Conservation (phyloP, 2,888 invertebrate genomes). For the Drosophila phalerata region DNA sequence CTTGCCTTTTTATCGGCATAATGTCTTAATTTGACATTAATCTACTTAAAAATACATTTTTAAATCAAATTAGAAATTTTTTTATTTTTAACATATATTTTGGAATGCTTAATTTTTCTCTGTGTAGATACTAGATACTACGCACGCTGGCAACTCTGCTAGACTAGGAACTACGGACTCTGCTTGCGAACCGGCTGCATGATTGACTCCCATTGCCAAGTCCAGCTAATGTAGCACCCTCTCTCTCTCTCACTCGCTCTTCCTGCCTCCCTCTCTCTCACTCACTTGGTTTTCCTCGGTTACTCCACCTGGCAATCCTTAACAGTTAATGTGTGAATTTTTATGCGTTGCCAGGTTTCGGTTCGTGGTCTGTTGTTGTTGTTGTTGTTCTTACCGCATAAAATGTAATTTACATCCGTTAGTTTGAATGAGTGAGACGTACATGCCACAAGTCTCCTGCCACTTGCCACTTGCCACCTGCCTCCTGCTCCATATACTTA, state of each 20-base stretch:
- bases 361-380: conserved; percentile 57
- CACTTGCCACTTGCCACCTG: background rate
- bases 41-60: no score
- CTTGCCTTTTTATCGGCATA: no score
- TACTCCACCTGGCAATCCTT: conserved; percentile 56
- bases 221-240: conserved; percentile 31
- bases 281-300: background rate
- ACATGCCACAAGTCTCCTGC: conserved; percentile 12
- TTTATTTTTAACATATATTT: no score
- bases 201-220: conserved; percentile 71
- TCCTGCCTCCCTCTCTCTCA: background rate
- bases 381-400: conserved; percentile 74
- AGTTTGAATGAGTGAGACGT: conserved; percentile 61
- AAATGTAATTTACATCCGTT: conserved; percentile 82
- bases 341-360: conserved; percentile 79
- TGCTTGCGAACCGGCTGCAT: conserved; percentile 63
- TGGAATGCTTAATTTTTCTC: no score
- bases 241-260: background rate
- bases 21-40: no score
- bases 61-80: no score
- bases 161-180: conserved; percentile 17
- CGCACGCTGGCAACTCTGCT: background rate
- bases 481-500: background rate
- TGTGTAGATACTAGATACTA: conserved; percentile 21
- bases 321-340: conserved; percentile 81